These are phyloP conservation scores for Gadopsis marmoratus DNA, from an alignment of 2,797 vertebrate species.

Conservation along the genomic window DNA sequence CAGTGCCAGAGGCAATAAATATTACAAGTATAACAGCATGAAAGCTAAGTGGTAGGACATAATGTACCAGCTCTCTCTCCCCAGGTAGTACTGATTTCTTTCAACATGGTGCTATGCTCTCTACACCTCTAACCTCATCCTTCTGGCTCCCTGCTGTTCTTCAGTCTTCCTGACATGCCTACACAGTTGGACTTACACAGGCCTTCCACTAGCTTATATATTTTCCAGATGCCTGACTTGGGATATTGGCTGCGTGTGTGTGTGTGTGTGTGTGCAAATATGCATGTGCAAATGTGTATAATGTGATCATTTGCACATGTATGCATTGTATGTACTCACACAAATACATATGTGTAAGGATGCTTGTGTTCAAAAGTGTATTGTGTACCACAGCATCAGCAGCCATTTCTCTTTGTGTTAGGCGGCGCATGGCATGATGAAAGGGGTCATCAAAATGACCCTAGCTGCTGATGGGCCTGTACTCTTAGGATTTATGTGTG, in stretches of 20 bases:
- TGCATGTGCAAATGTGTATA: conserved; percentile 20
- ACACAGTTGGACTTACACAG: conserved; percentile 70
- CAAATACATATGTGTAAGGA: conserved; percentile 23
- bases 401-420: conserved; percentile 58
- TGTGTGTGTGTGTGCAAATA: conserved; percentile 13
- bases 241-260: conserved; percentile 45
- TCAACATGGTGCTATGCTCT: conserved; percentile 67
- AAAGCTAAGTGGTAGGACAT: conserved; percentile 69
- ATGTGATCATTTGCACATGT: conserved; percentile 24
- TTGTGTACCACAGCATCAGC: conserved; percentile 18
- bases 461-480: conserved; percentile 51
- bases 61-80: conserved; percentile 65
- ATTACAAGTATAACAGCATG: conserved; percentile 60
- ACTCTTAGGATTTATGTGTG: conserved; percentile 53
- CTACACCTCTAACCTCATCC: conserved; percentile 73
- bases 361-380: conserved; percentile 15
- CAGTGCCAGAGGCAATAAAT: conserved; percentile 65
- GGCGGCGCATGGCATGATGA: conserved; percentile 52
- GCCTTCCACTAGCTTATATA: conserved; percentile 61
- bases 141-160: conserved; percentile 73
- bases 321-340: not conserved
- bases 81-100: conserved; percentile 72
- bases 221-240: conserved; percentile 78
- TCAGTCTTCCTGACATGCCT: conserved; percentile 68
- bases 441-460: conserved; percentile 58